Conservation (phyloP, 2,797 vertebrate genomes). For the Gouania willdenowi region DNA sequence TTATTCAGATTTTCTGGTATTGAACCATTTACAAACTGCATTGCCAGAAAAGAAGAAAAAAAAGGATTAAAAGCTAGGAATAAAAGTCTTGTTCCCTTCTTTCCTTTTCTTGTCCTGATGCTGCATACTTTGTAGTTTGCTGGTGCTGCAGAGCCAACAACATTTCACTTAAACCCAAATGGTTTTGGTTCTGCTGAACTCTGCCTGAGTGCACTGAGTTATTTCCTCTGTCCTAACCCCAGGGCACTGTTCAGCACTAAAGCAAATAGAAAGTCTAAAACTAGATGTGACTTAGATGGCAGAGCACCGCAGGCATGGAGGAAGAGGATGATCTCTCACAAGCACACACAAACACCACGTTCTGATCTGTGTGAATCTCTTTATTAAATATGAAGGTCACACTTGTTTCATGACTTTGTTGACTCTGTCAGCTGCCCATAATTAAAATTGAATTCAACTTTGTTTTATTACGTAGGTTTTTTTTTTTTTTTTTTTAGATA, state of each 20-base stretch:
- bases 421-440: too few species aligned
- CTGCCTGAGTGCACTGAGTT: constrained; percentile 25
- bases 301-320: constrained; percentile 4
- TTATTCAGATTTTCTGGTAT: constrained; percentile 51
- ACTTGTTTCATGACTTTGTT: too few species aligned
- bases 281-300: constrained; percentile 32
- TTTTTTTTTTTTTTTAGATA: too few species aligned
- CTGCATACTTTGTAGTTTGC: constrained; percentile 25
- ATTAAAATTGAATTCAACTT: too few species aligned
- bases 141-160: constrained; percentile 28
- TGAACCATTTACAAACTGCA: constrained; percentile 43
- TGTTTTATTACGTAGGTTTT: too few species aligned
- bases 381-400: too few species aligned
- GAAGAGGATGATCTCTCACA: constrained; percentile 1
- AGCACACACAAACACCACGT: constrained; percentile 1
- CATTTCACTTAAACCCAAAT: constrained; percentile 45
- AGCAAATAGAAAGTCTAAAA: constrained; percentile 43
- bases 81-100: constrained; percentile 11
- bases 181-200: constrained; percentile 48
- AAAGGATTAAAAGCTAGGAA: constrained; percentile 42
- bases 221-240: constrained; percentile 37
- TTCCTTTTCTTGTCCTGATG: constrained; percentile 7
- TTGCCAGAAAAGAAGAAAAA: constrained; percentile 9
- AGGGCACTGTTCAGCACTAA: constrained; percentile 26
- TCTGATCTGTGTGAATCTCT: too few species aligned